phyloP scores from a whole-genome alignment of 2,888 invertebrate genomes.

The Netelia fuscicornis region DNA sequence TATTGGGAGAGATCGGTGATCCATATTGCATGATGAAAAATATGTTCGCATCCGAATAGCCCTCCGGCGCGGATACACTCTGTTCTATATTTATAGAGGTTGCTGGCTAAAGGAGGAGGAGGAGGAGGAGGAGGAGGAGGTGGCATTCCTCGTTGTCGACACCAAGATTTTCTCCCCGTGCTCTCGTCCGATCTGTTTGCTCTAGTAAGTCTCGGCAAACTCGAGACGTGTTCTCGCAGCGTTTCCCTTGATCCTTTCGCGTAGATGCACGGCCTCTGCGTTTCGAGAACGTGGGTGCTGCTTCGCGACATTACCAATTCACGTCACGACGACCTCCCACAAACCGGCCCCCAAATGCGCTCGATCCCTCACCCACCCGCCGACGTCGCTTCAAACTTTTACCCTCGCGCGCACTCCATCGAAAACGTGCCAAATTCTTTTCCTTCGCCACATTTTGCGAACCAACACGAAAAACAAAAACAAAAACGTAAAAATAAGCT shows the following conservation, averaged over 20 bases:
- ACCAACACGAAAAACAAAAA: not conserved
- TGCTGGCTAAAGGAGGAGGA: not conserved
- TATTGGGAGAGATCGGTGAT: too few species aligned
- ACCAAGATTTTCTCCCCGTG: conserved; percentile 49
- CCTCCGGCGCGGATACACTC: not conserved
- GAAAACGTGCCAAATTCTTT: conserved; percentile 23
- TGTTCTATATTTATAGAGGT: too few species aligned
- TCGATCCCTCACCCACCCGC: not conserved
- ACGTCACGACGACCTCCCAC: conserved; percentile 48
- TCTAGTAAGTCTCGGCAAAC: conserved; percentile 60
- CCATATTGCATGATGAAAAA: not conserved
- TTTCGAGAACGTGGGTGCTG: conserved; percentile 46
- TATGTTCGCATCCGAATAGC: not conserved
- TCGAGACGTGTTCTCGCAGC: conserved; percentile 47
- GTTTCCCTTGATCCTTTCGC: conserved; percentile 35
- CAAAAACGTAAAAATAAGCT: conserved; percentile 28
- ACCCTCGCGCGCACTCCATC: conserved; percentile 14
- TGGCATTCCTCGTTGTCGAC: conserved; percentile 32
- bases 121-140: conserved; percentile 12
- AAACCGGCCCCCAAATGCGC: conserved; percentile 50
- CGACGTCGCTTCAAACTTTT: not conserved
- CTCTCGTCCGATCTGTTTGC: conserved; percentile 63
- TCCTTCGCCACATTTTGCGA: conserved; percentile 35
- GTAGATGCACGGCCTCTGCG: conserved; percentile 21
- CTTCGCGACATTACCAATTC: conserved; percentile 57